These are phyloP conservation scores for Eidolon helvum DNA, from an alignment of 2,113 vertebrate genomes.

Conservation along the genomic window DNA sequence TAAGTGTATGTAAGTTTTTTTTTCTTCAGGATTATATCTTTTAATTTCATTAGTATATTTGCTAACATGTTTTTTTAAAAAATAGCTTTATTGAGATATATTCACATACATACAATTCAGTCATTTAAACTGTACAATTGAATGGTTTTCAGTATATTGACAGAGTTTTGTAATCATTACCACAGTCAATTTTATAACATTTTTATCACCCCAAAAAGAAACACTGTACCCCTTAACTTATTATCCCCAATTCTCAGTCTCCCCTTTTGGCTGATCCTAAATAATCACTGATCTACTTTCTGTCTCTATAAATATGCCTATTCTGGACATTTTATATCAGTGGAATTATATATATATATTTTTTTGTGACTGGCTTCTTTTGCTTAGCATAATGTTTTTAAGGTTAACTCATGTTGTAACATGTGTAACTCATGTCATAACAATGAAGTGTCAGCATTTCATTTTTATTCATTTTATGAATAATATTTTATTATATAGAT, in stretches of 20 bases:
- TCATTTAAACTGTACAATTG: not conserved
- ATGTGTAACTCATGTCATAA: no score
- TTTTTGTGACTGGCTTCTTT: constrained; percentile 11
- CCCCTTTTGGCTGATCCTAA: not conserved
- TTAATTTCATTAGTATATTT: constrained; percentile 5
- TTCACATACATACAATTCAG: not conserved
- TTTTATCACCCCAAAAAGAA: not conserved
- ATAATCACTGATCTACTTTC: not conserved
- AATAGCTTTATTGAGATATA: not conserved
- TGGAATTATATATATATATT: not conserved
- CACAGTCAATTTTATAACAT: not conserved
- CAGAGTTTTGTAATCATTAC: not conserved
- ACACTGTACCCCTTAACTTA: not conserved
- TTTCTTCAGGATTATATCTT: not conserved
- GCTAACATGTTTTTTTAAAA: not conserved
- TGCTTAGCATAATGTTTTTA: no score
- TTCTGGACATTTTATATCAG: not conserved
- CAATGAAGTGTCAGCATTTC: not conserved
- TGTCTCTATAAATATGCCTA: not conserved
- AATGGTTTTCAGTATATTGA: not conserved
- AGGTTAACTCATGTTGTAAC: no score
- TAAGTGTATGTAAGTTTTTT: not conserved
- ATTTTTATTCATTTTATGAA: not conserved
- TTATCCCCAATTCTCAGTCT: no score
- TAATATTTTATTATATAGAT: no score